Evolutionary conservation across 2,888 invertebrate genomes (phyloP).

Genomic region (Limenitis camilla): DNA sequence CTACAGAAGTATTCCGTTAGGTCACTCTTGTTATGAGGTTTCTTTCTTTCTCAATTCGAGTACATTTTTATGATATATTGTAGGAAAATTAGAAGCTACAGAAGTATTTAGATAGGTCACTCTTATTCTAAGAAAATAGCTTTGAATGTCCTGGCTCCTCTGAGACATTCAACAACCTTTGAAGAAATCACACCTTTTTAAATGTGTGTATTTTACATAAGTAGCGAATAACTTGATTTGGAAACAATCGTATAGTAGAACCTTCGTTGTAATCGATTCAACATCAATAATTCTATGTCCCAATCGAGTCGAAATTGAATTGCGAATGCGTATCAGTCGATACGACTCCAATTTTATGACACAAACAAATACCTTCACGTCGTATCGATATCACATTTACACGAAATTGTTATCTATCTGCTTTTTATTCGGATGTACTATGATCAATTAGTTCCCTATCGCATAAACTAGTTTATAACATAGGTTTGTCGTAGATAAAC

Average conservation of each 20-base stretch:
- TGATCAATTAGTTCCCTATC: slow-evolving; percentile 5
- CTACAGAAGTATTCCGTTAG: too few relatives aligned
- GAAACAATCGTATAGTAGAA: slow-evolving; percentile 21
- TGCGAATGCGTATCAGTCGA: slow-evolving; percentile 25
- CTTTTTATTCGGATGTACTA: slow-evolving; percentile 1
- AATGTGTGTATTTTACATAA: slow-evolving; percentile 11
- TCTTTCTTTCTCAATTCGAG: too few relatives aligned
- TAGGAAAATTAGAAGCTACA: too few relatives aligned
- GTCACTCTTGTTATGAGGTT: too few relatives aligned
- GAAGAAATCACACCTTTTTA: too few relatives aligned
- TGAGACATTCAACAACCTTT: too few relatives aligned
- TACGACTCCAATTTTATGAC: slow-evolving; percentile 23
- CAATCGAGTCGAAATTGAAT: slow-evolving; percentile 25
- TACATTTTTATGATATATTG: too few relatives aligned
- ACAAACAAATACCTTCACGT: slow-evolving; percentile 23
- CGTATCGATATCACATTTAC: slow-evolving; percentile 21
- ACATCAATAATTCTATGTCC: slow-evolving; percentile 29
- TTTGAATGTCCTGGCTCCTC: too few relatives aligned
- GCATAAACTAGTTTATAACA: too few relatives aligned
- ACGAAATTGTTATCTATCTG: slow-evolving; percentile 15
- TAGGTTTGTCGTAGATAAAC: too few relatives aligned
- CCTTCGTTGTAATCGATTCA: slow-evolving; percentile 25
- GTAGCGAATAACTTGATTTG: slow-evolving; percentile 11
- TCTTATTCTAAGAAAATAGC: too few relatives aligned
- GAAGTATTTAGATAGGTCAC: too few relatives aligned